Conservation (phyloP, 2,113 vertebrate genomes). For the Semicossyphus pulcher region DNA sequence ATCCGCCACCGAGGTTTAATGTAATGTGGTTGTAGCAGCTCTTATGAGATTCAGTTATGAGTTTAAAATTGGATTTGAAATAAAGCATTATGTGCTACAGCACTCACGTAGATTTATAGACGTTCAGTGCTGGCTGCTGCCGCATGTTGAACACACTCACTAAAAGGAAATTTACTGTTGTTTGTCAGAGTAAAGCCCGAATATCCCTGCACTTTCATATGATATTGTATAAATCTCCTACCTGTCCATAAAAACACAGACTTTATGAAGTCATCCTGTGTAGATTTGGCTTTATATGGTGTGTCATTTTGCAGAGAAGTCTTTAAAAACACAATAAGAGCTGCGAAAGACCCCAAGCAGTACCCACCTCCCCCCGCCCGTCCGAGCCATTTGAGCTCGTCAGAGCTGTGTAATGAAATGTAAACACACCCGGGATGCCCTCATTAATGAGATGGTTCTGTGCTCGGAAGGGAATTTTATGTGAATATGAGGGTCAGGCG, state of each 20-base stretch:
- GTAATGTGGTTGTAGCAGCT: conserved; percentile 19
- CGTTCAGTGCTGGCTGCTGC: conserved; percentile 10
- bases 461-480: conserved; percentile 43
- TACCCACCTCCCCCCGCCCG: neutral
- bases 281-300: neutral
- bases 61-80: conserved; percentile 37
- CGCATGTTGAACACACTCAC: conserved; percentile 14
- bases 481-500: conserved; percentile 43
- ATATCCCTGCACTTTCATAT: conserved; percentile 1
- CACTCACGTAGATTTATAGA: conserved; percentile 35
- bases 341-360: neutral
- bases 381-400: conserved; percentile 24
- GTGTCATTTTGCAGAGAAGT: neutral
- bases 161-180: conserved; percentile 21
- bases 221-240: neutral
- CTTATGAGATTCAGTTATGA: conserved; percentile 37
- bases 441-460: conserved; percentile 62
- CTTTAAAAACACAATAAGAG: conserved; percentile 18
- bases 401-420: conserved; percentile 63
- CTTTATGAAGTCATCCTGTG: neutral
- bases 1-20: conserved; percentile 12
- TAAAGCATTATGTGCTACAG: conserved; percentile 34
- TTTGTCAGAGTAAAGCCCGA: neutral
- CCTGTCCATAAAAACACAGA: conserved; percentile 1
- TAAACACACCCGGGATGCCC: conserved; percentile 62